phyloP scores from a whole-genome alignment of 2,797 vertebrate species.

The Chaetophractus vellerosus region DNA sequence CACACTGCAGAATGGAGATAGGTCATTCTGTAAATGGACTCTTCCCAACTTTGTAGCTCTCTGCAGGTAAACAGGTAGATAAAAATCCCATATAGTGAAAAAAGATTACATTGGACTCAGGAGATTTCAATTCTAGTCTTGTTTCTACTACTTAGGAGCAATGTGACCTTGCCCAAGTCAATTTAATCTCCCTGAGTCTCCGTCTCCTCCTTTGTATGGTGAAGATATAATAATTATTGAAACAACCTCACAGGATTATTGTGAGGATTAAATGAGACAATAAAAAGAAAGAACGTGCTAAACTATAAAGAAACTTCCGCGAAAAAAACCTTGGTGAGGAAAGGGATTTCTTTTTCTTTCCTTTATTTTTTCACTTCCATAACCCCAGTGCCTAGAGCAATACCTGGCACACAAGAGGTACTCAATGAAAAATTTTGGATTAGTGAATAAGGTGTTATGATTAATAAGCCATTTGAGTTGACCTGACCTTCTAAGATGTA shows the following conservation, averaged over 20 bases:
- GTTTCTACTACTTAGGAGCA: slow-evolving; percentile 38
- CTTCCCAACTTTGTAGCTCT: slow-evolving; percentile 37
- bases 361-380: background rate
- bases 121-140: slow-evolving; percentile 60
- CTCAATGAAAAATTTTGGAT: slow-evolving; percentile 34
- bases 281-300: slow-evolving; percentile 43
- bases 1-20: slow-evolving; percentile 61
- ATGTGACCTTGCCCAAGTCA: slow-evolving; percentile 41
- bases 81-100: slow-evolving; percentile 53
- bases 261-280: slow-evolving; percentile 68
- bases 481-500: slow-evolving; percentile 48
- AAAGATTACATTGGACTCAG: background rate
- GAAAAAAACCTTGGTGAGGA: background rate
- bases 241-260: slow-evolving; percentile 60
- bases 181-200: slow-evolving; percentile 48
- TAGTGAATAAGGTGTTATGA: slow-evolving; percentile 21
- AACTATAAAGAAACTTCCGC: background rate
- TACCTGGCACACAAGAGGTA: background rate
- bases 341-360: background rate
- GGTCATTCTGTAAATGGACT: slow-evolving; percentile 66
- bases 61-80: slow-evolving; percentile 30
- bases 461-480: slow-evolving; percentile 33
- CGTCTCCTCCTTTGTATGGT: background rate
- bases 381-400: slow-evolving; percentile 2
- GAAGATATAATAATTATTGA: slow-evolving; percentile 49